phyloP scores from a whole-genome alignment of 2,888 invertebrate species.

The Tetragonula carbonaria region DNA sequence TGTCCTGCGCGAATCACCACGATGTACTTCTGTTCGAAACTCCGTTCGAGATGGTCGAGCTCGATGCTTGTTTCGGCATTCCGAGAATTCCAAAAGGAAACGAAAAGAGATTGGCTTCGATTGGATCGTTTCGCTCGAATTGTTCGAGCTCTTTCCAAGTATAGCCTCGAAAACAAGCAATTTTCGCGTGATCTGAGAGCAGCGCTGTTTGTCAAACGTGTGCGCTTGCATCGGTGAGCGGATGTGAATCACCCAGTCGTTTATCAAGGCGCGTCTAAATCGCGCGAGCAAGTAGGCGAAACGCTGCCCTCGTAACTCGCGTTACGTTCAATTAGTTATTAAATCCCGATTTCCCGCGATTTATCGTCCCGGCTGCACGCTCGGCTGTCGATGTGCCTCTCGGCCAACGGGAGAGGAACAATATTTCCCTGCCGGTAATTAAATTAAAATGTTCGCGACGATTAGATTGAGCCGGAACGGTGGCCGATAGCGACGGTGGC shows the following conservation, averaged over 20 bases:
- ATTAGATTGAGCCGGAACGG: constrained; percentile 38
- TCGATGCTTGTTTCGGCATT: too few relatives aligned
- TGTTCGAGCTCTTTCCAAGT: background rate
- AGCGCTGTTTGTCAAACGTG: constrained; percentile 34
- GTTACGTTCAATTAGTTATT: constrained; percentile 54
- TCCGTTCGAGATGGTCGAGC: background rate
- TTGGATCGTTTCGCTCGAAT: too few relatives aligned
- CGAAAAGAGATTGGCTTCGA: too few relatives aligned
- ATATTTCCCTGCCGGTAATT: constrained; percentile 45
- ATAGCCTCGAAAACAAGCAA: background rate
- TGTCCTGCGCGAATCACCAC: background rate
- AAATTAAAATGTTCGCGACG: constrained; percentile 45
- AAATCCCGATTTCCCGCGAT: constrained; percentile 47
- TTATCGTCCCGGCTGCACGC: constrained; percentile 31
- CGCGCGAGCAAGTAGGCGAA: constrained; percentile 43
- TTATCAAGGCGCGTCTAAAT: constrained; percentile 61
- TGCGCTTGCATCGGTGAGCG: constrained; percentile 49
- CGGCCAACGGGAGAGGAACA: constrained; percentile 9
- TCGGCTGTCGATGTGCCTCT: constrained; percentile 7
- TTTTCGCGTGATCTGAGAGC: too few relatives aligned
- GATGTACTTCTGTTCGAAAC: too few relatives aligned
- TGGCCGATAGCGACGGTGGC: background rate
- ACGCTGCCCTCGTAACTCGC: constrained; percentile 32
- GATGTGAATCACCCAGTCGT: constrained; percentile 64
- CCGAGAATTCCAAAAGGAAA: too few relatives aligned